Base-by-base conservation (phyloP, 1,140 invertebrate species). In the Meloidogyne hapla region DNA sequence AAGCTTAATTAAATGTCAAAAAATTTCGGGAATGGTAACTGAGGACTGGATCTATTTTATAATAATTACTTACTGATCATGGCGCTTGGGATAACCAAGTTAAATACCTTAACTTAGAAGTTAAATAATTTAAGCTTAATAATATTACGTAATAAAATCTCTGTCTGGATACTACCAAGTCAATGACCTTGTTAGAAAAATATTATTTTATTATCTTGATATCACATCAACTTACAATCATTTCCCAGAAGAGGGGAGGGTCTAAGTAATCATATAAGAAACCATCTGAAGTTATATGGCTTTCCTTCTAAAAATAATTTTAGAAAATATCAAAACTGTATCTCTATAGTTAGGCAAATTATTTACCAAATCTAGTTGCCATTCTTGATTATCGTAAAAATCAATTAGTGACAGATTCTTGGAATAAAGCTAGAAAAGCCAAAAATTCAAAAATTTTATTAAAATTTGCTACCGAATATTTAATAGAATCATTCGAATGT, bases 381-480 rank as follows among this genome's bases (percentile, higher is more conserved):
- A 86, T 80, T 87, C 85, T 64, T 86, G 85, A 77, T 87, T 87
- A 75, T 86, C 85, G 61, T 86, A 86, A 48, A 87, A 86, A 71
- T 86, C 85, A 40, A 86, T 87, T 18, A 87, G 48, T 4, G 81
- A 85, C 13, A 86, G 72, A 62, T 84, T 87, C 33, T 86, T 84
- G 2, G 83, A 79, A 67, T 86, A 86, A 13, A 86, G 69, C 65
- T 67, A 42, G 18, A 63, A 21, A 23, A 9, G 25, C 6, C 62
- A 33, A 33, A 8, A 33, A 33, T 33, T 33, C 2, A 5, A 33
- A 6, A 0, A 33, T 33, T 33, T 6, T 6, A 6, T 6, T 4
- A 33, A 33, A 33, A 0, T 33, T 33, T 33, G 33, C 21, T 38
- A 67, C 65, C 3, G 84, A 83, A 78, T 84, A 86, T 72, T 83